A percentile compares a stretch with the other conserved stretches of the same genome.
These are phyloP conservation scores for Deroptyus accipitrinus DNA, from an alignment of 2,113 vertebrate genomes.

Conservation along the genomic window DNA sequence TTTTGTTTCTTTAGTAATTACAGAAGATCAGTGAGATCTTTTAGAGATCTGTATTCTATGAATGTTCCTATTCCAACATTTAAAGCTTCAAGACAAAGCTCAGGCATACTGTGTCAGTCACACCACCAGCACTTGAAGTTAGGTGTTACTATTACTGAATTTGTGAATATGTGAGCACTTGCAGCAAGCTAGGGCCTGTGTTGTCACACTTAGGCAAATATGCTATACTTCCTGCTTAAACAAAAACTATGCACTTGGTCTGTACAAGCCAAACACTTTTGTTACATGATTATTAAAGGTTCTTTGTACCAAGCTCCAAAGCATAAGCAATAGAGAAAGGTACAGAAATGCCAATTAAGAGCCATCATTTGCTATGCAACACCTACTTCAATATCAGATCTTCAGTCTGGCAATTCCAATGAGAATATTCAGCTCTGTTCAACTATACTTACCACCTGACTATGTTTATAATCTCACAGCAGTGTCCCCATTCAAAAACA, in stretches of 20 bases:
- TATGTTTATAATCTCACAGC: neutral
- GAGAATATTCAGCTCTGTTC: neutral
- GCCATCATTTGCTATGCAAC: neutral
- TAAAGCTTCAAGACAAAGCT: neutral
- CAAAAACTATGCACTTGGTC: neutral
- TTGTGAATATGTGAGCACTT: neutral
- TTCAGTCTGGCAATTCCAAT: neutral
- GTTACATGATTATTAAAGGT: neutral
- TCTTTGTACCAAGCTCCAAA: neutral
- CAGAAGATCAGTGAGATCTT: neutral
- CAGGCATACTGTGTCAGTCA: neutral
- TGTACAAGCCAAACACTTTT: neutral
- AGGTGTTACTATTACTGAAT: neutral
- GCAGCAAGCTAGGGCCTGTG: neutral
- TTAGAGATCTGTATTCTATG: neutral
- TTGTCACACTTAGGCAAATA: neutral
- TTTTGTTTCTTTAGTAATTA: neutral
- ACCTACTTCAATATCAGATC: neutral
- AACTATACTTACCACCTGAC: neutral
- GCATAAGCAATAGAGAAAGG: neutral
- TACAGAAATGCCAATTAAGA: neutral
- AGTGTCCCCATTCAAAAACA: neutral
- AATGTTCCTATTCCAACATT: neutral
- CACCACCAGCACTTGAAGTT: neutral
- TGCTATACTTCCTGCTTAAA: neutral